These are phyloP conservation scores for Sisor rabdophorus DNA, from an alignment of 2,113 vertebrate genomes.

Conservation along the genomic window DNA sequence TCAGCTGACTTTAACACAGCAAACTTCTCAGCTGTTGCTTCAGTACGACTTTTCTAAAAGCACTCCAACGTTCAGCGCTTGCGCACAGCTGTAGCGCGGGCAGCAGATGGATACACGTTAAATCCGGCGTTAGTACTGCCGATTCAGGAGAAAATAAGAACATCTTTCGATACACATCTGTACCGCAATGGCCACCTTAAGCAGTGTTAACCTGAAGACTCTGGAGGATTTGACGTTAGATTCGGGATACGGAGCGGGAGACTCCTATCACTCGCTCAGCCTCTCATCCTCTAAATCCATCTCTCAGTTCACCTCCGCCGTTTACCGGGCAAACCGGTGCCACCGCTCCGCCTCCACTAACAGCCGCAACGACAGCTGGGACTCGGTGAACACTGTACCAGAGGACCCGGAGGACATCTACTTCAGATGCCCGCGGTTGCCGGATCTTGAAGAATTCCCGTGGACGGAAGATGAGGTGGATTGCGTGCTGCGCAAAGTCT, in stretches of 20 bases:
- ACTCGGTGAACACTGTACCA: constrained; percentile 84
- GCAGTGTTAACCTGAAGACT: constrained; percentile 75
- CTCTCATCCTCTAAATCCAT: constrained; percentile 83
- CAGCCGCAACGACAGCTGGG: constrained; percentile 91
- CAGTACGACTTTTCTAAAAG: neutral
- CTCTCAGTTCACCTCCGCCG: constrained; percentile 72
- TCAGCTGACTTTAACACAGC: constrained; percentile 16
- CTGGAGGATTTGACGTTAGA: constrained; percentile 88
- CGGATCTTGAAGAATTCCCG: constrained; percentile 89
- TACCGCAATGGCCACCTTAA: constrained; percentile 76
- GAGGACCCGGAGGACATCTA: constrained; percentile 85
- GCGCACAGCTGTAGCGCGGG: neutral
- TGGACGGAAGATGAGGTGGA: constrained; percentile 84
- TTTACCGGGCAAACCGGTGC: constrained; percentile 79
- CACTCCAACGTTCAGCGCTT: neutral
- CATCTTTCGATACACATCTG: neutral
- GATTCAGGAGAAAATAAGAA: neutral
- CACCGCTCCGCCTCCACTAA: constrained; percentile 80
- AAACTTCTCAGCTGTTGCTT: constrained; percentile 40
- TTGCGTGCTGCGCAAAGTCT: constrained; percentile 70
- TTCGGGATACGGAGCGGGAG: constrained; percentile 85
- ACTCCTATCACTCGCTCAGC: constrained; percentile 83
- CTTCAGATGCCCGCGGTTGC: constrained; percentile 80
- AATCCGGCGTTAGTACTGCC: neutral
- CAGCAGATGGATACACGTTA: constrained; percentile 26